phyloP scores from a whole-genome alignment of 2,888 invertebrate species.

The Leuctra nigra region DNA sequence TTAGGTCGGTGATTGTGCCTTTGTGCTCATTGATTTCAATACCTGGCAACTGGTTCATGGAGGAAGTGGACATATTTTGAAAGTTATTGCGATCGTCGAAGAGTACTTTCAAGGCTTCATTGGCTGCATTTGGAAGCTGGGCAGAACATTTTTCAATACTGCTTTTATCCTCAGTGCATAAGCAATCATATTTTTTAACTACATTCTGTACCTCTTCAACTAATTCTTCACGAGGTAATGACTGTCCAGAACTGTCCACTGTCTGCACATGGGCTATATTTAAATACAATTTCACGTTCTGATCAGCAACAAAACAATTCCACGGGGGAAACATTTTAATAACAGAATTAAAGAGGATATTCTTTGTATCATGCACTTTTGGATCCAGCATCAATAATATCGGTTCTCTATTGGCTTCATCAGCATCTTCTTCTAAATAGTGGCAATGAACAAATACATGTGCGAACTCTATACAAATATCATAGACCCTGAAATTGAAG shows the following conservation, averaged over 20 bases:
- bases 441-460: slow-evolving; percentile 2
- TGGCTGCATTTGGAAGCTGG: no score
- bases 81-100: no score
- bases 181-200: not conserved
- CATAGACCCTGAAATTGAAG: not conserved
- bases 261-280: slow-evolving; percentile 11
- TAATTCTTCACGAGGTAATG: not conserved
- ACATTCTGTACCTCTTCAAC: not conserved
- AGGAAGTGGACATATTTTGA: no score
- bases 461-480: slow-evolving; percentile 13
- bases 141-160: not conserved
- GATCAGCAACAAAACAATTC: not conserved
- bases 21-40: not conserved
- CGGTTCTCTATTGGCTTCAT: not conserved
- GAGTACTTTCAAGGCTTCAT: no score
- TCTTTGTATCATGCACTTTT: not conserved
- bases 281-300: slow-evolving; percentile 7
- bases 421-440: not conserved
- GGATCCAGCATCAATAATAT: not conserved
- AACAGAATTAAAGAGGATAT: not conserved
- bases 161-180: not conserved
- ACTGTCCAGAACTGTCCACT: no score
- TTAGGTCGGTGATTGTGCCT: slow-evolving; percentile 16
- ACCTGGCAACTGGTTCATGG: not conserved
- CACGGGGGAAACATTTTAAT: slow-evolving; percentile 16